Evolutionary conservation across 2,888 invertebrate genomes (phyloP).

Genomic region (Hyposoter didymator): DNA sequence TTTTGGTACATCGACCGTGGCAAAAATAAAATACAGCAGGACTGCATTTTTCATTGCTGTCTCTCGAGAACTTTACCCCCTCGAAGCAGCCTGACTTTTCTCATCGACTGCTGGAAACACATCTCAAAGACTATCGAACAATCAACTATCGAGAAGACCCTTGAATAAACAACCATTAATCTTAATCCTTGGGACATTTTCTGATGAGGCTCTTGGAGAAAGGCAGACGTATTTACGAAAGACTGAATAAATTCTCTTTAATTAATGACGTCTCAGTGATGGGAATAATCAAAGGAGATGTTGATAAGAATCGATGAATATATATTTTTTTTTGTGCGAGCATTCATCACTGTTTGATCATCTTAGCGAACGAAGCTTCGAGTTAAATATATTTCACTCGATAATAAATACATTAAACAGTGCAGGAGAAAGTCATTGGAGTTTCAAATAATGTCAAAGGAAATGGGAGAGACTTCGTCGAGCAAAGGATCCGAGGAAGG

Average conservation of each 20-base stretch:
- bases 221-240: conserved; percentile 33
- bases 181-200: conserved; percentile 38
- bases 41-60: not conserved
- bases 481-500: conserved; percentile 5
- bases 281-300: not conserved
- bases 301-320: conserved; percentile 29
- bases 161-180: conserved; percentile 57
- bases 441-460: conserved; percentile 29
- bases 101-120: conserved; percentile 10
- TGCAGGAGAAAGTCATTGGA: not conserved
- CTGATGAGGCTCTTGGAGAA: conserved; percentile 12
- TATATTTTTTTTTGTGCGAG: conserved; percentile 1
- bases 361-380: not conserved
- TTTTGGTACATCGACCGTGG: not conserved
- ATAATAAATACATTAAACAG: conserved; percentile 7
- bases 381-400: conserved; percentile 8
- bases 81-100: conserved; percentile 9
- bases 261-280: conserved; percentile 41
- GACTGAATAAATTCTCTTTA: conserved; percentile 48
- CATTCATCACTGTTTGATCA: conserved; percentile 4
- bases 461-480: conserved; percentile 12
- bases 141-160: conserved; percentile 26
- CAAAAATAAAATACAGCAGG: conserved; percentile 6
- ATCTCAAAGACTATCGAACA: conserved; percentile 9
- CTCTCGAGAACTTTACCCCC: not conserved